Conservation (phyloP, 2,797 vertebrate genomes). For the Crenuchus spilurus region DNA sequence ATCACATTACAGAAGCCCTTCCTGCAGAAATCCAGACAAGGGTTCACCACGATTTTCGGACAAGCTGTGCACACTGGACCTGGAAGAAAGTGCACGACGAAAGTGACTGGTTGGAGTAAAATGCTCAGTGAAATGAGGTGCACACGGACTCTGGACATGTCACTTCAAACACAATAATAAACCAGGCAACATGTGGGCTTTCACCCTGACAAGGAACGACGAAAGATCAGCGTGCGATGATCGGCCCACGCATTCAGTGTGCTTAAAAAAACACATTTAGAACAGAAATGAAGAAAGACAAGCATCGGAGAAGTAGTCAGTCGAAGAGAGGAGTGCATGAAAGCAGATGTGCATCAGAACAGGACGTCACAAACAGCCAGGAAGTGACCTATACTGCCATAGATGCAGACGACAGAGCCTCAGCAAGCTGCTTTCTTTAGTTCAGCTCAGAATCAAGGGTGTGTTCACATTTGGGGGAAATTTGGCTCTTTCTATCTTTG, state of each 20-base stretch:
- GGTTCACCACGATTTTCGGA: background rate
- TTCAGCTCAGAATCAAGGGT: background rate
- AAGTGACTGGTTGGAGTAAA: background rate
- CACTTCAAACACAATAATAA: constrained; percentile 36
- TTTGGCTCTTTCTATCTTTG: constrained; percentile 34
- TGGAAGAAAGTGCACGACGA: background rate
- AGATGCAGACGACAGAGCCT: constrained; percentile 60
- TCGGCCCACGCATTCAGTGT: constrained; percentile 40
- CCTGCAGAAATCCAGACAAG: background rate
- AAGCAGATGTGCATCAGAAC: constrained; percentile 57
- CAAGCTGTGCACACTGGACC: background rate
- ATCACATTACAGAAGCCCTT: background rate
- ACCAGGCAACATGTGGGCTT: constrained; percentile 36
- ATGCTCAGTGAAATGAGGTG: constrained; percentile 11
- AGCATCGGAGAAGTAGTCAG: constrained; percentile 47
- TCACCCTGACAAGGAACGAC: constrained; percentile 35
- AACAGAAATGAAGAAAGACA: constrained; percentile 52
- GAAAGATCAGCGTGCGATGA: constrained; percentile 57
- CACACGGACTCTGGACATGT: constrained; percentile 1
- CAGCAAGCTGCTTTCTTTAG: background rate
- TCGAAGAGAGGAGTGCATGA: constrained; percentile 47
- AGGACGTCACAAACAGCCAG: constrained; percentile 58
- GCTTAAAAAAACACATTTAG: constrained; percentile 49
- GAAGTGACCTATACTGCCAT: constrained; percentile 63
- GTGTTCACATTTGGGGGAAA: background rate